Evolutionary conservation across 1,140 invertebrate genomes (phyloP).

Genomic region (Heliconius eleuchia): DNA sequence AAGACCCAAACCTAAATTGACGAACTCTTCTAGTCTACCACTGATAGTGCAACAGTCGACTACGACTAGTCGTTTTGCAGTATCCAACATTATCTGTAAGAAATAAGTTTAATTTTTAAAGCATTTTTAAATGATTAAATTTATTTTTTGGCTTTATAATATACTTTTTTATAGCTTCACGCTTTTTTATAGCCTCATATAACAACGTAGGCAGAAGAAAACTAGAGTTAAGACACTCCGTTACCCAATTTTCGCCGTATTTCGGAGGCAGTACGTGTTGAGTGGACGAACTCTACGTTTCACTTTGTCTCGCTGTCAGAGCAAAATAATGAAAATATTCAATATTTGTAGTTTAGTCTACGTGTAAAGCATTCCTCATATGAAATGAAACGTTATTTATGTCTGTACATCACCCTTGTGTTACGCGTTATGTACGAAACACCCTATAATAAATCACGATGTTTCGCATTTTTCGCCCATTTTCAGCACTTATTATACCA

Average conservation of each 20-base stretch:
- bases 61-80: slow-evolving; percentile 88
- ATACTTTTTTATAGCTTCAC: too few relatives aligned
- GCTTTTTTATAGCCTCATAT: too few relatives aligned
- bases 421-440: not conserved
- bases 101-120: not conserved
- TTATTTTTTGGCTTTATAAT: not conserved
- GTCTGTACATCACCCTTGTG: not conserved
- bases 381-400: not conserved
- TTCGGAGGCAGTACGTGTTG: too few relatives aligned
- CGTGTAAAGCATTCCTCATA: not conserved
- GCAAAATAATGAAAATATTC: too few relatives aligned
- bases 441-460: not conserved
- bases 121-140: not conserved
- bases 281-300: too few relatives aligned
- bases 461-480: not conserved
- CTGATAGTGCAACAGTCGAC: slow-evolving; percentile 87
- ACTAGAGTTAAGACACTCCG: too few relatives aligned
- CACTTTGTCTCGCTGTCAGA: too few relatives aligned
- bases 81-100: slow-evolving; percentile 90
- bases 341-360: not conserved
- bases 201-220: too few relatives aligned
- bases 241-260: too few relatives aligned
- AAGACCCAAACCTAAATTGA: slow-evolving; percentile 86
- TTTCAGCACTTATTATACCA: too few relatives aligned
- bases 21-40: slow-evolving; percentile 89